Conservation (phyloP, 2,888 invertebrate species). For the Chaetoderma sp. region DNA sequence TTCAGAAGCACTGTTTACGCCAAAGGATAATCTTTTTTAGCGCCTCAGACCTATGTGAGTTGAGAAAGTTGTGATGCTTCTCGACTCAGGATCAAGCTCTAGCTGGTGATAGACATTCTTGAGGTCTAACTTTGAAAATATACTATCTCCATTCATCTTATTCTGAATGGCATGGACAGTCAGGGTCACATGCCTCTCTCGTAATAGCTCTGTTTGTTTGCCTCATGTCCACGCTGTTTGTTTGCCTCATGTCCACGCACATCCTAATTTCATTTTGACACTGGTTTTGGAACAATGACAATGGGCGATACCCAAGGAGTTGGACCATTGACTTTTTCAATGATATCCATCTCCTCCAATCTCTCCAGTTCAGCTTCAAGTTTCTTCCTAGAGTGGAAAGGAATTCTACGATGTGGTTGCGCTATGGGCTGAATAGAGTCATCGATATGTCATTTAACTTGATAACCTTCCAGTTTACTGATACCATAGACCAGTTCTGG, state of each 20-base stretch:
- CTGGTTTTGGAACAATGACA: too few relatives aligned
- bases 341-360: too few relatives aligned
- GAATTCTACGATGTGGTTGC: slow-evolving; percentile 24
- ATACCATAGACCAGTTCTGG: slow-evolving; percentile 20
- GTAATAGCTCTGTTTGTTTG: slow-evolving; percentile 41
- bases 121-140: slow-evolving; percentile 43
- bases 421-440: slow-evolving; percentile 24
- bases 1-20: slow-evolving; percentile 66
- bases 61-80: slow-evolving; percentile 42
- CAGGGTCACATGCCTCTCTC: slow-evolving; percentile 36
- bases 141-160: slow-evolving; percentile 39
- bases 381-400: too few relatives aligned
- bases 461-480: slow-evolving; percentile 23
- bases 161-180: slow-evolving; percentile 40
- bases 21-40: slow-evolving; percentile 43
- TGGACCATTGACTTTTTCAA: too few relatives aligned
- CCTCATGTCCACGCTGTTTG: slow-evolving; percentile 47
- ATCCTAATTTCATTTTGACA: too few relatives aligned
- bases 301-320: too few relatives aligned
- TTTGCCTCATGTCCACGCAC: too few relatives aligned
- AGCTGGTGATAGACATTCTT: slow-evolving; percentile 43
- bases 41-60: slow-evolving; percentile 41
- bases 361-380: too few relatives aligned
- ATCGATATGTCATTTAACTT: slow-evolving; percentile 32
- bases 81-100: slow-evolving; percentile 41